These are phyloP conservation scores for Gorsachius goisagi DNA, from an alignment of 2,113 vertebrate species.

Conservation along the genomic window DNA sequence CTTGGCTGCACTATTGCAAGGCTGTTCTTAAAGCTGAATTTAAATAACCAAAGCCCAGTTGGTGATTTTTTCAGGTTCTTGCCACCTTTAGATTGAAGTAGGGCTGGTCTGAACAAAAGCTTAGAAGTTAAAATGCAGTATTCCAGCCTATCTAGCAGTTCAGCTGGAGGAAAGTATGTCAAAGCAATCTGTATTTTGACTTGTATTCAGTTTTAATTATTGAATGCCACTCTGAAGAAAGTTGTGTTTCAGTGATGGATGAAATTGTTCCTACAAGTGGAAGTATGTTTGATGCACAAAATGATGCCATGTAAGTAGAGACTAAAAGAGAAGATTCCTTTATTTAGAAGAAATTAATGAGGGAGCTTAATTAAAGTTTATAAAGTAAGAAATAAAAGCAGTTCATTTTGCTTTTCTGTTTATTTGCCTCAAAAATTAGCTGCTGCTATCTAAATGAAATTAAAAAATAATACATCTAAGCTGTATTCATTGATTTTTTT, in stretches of 20 bases:
- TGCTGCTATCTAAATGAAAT: not conserved
- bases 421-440: not conserved
- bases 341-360: not conserved
- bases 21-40: not conserved
- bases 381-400: constrained; percentile 1
- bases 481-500: not conserved
- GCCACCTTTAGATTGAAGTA: not conserved
- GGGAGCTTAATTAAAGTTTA: not conserved
- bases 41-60: not conserved
- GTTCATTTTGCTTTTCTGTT: not conserved
- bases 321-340: not conserved
- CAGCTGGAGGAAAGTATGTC: not conserved
- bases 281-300: not conserved
- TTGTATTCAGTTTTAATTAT: not conserved
- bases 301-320: not conserved
- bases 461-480: not conserved
- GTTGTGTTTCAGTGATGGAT: not conserved
- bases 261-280: not conserved
- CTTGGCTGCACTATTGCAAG: not conserved
- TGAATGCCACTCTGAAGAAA: not conserved
- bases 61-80: not conserved
- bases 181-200: not conserved
- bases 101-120: not conserved
- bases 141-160: not conserved
- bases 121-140: not conserved